phyloP scores from a whole-genome alignment of 2,888 invertebrate genomes.

The Spilarctia lutea region DNA sequence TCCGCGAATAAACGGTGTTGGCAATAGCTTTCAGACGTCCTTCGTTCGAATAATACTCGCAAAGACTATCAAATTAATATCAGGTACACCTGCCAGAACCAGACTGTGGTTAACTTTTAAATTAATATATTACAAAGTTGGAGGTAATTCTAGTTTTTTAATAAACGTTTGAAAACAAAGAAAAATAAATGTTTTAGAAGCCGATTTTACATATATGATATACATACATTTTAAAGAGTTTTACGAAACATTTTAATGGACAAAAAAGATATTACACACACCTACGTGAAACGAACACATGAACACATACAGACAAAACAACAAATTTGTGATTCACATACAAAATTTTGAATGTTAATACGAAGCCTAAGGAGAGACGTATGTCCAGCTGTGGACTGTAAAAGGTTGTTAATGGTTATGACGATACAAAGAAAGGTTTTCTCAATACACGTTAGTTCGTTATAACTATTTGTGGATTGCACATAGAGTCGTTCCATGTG shows the following conservation, averaged over 20 bases:
- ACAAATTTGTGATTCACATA: too few species aligned
- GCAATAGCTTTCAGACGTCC: slow-evolving; percentile 8
- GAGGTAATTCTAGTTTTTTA: neutral
- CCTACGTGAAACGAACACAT: too few species aligned
- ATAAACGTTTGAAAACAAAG: neutral
- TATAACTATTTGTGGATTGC: neutral
- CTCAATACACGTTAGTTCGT: slow-evolving; percentile 14
- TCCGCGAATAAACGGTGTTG: neutral
- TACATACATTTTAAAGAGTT: neutral
- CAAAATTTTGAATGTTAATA: too few species aligned
- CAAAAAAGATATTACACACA: too few species aligned
- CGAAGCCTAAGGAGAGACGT: too few species aligned
- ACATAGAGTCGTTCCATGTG: too few species aligned
- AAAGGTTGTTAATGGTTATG: too few species aligned
- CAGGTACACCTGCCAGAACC: slow-evolving; percentile 5
- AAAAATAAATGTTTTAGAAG: neutral
- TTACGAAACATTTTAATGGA: too few species aligned
- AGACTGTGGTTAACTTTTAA: slow-evolving; percentile 2
- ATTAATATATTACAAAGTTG: neutral
- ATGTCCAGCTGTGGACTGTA: too few species aligned
- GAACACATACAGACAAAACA: too few species aligned
- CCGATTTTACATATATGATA: neutral
- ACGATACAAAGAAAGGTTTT: too few species aligned
- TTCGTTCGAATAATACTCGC: slow-evolving; percentile 4
- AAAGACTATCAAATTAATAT: slow-evolving; percentile 10